These are phyloP conservation scores for Patiria miniata DNA, from an alignment of 35 echinoderm and acorn worm genomes.

Conservation along the genomic window DNA sequence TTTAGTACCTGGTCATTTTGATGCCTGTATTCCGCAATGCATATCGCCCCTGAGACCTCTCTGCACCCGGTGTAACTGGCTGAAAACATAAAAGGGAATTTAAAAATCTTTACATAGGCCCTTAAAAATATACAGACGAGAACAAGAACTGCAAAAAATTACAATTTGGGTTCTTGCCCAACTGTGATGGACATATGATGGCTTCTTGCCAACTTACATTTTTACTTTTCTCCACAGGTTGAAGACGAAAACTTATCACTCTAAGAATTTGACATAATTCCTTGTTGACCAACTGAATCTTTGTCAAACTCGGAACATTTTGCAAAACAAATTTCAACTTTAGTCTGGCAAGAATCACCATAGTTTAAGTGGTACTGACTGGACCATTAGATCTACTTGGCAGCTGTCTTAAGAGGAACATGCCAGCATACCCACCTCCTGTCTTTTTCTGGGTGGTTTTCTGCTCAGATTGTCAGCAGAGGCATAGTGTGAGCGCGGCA, in stretches of 20 bases:
- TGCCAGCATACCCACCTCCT: conserved; percentile 30
- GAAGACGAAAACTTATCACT: too few relatives aligned
- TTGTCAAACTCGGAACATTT: neutral
- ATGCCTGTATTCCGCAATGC: neutral
- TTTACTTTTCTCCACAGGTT: too few relatives aligned
- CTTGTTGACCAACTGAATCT: neutral
- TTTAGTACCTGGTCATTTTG: conserved; percentile 31
- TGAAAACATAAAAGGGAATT: neutral
- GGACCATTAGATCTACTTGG: neutral
- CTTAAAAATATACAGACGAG: neutral
- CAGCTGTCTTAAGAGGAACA: neutral
- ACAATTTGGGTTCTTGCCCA: neutral
- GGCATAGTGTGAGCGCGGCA: conserved; percentile 53
- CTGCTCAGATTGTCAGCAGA: conserved; percentile 58
- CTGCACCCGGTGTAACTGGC: neutral
- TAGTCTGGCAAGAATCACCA: neutral
- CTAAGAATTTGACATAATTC: too few relatives aligned
- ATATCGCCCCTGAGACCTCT: conserved; percentile 5
- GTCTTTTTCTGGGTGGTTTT: conserved; percentile 31
- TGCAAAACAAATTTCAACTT: neutral
- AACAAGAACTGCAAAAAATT: neutral
- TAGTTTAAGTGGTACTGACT: neutral
- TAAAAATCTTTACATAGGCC: neutral
- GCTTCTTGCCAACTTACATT: too few relatives aligned
- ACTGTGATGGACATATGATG: too few relatives aligned